Base-by-base conservation (phyloP, 2,797 vertebrate species). In the Crenuchus spilurus region DNA sequence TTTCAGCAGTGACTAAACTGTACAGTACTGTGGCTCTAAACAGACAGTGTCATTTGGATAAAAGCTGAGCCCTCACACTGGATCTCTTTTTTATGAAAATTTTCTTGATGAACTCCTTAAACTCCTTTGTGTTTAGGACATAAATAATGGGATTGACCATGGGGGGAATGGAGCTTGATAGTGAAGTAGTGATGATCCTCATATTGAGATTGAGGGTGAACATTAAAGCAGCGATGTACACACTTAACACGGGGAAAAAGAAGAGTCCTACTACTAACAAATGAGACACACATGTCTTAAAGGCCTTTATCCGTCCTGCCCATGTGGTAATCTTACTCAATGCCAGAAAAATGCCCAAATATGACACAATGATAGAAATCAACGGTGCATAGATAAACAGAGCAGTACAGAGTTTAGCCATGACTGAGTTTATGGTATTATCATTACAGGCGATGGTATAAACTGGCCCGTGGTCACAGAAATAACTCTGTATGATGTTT, bases 61-160 rank as follows among this genome's bases (percentile, higher is more conserved):
- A 51, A 37, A 3, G 20, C 8, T 57, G 35, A 0, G 10, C 30
- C 4, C 5, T 42, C 33, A 10, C n/a, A 3, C 7, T 31, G 8
- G 26, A 39, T 70, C 26, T 74, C 41, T 69, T 69, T 26, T 41
- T 74, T 18, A n/a, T n/a, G n/a, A 78, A 1, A 6, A 58, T 2
- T 52, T 74, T 79, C 26, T 55, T 6, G n/a, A 79, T 24, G 24
- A 70, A 26, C 0, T 13, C 24, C n/a, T 58, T 75, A 13, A 75
- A 65, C 26, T 79, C 67, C 11, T 64, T 44, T 18, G 77, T 71
- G 24, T 66, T 79, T 42, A 79, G 62, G 30, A 71, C 68, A 72
- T 84, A 79, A 75, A 84, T 79, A 0, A 84, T 71, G 5, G 80
- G 83, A 69, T 84, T 84, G 22, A 84, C 8, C 78, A 84, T 72